Conservation (phyloP, 2,113 vertebrate genomes). For the Cromileptes altivelis region DNA sequence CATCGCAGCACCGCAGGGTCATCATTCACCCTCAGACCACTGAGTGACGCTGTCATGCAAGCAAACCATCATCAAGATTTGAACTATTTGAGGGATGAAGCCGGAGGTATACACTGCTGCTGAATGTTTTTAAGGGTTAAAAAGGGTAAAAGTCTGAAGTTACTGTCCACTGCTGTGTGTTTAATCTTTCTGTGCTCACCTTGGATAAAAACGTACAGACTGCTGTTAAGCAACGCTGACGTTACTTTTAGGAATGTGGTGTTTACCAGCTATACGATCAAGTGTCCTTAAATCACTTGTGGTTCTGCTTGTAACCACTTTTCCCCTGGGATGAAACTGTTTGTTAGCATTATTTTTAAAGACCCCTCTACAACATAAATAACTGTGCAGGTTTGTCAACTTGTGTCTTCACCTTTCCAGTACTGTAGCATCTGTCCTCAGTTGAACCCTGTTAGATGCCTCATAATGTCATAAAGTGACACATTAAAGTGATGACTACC, state of each 20-base stretch:
- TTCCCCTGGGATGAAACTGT: neutral
- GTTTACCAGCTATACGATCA: neutral
- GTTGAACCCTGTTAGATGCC: neutral
- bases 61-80: neutral
- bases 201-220: slow-evolving; percentile 1
- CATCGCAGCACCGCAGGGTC: slow-evolving; percentile 14
- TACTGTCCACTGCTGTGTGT: neutral
- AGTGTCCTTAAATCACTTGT: slow-evolving; percentile 23
- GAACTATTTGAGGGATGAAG: slow-evolving; percentile 11
- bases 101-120: neutral
- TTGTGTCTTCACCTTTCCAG: slow-evolving; percentile 8
- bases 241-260: slow-evolving; percentile 29
- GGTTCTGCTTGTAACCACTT: slow-evolving; percentile 14
- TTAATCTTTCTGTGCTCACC: neutral
- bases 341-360: slow-evolving; percentile 19
- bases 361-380: slow-evolving; percentile 5
- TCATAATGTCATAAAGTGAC: slow-evolving; percentile 22
- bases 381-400: neutral
- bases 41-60: neutral
- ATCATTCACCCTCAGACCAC: neutral
- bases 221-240: neutral
- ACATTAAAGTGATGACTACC: slow-evolving; percentile 24
- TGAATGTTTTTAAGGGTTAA: slow-evolving; percentile 18
- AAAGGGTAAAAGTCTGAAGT: slow-evolving; percentile 18
- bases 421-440: neutral